Base-by-base conservation (phyloP, 2,113 vertebrate genomes). In the Oenanthe oenanthe region DNA sequence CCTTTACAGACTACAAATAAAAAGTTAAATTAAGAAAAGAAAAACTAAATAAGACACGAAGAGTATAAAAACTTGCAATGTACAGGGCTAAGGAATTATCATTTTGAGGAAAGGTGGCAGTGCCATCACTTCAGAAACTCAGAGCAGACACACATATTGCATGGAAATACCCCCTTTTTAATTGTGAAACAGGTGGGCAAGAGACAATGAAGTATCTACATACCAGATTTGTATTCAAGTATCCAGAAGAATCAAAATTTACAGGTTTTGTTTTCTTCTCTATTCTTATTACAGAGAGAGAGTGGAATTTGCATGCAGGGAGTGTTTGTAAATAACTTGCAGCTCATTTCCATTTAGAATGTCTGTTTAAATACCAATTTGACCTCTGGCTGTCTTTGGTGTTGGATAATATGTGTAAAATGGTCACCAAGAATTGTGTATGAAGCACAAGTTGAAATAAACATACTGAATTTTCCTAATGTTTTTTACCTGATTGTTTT, bases 341-440 rank as follows among this genome's bases (percentile, higher is more conserved):
- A 94, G 34, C 90, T 97, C 95, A 97, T 97, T 98, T 98, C 93
- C 96, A 97, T 98, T 98, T 97, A 97, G 95, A 98, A 97, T 92
- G 95, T 96, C 94, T 97, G 78, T 97, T 98, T 96, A 98, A 98
- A 97, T 88, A 95, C 80, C 89, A 86, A 92, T 94, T 97, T 98
- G 96, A 97, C 97, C 95, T 96, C 94, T 97, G 78, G 58, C 65
- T 95, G 61, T 92, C 87, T 95, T 95, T 87, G 63, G 42, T 53
- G 45, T 65, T 89, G 63, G 81, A 62, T 89, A 97, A 94, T 95
- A 58, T 77, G 92, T 82, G 66, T 88, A 94, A 97, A 98, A 97
- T 61, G 72, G 66, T 91, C 91, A 96, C 92, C 92, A 97, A 97
- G 40, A 96, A 97, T 40, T 93, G 86, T 67, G 56, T 83, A 71